Base-by-base conservation (phyloP, 2,113 vertebrate species). In the Asarcornis scutulata region DNA sequence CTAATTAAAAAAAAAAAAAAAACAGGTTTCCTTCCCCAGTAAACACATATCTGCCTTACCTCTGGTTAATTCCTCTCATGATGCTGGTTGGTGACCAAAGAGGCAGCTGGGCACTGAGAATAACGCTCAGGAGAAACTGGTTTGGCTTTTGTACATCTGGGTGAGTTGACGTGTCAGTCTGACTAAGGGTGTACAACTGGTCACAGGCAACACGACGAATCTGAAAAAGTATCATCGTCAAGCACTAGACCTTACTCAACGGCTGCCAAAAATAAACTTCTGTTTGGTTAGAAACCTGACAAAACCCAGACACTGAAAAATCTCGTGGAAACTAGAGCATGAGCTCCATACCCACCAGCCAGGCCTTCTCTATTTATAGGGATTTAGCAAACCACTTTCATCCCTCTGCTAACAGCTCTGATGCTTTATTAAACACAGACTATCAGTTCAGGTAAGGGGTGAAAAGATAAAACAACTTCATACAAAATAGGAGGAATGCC, bases 51-150 rank as follows among this genome's bases (percentile, higher is more conserved):
- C 13, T 66, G 66, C 53, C 86, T 89, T 94, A 99, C 99, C 99
- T 99, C 97, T 99, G 99, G 97, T 99, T 99, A 97, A 99, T 98
- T 56, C 99, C 99, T 96, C 99, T 99, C 99, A 99, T 99, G 73
- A 99, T 98, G 80, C 99, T 99, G 36, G 99, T 99, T 16, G 99
- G 99, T 89, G 99, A 99, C 99, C 99, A 99, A 34, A 99, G 98
- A 3, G 99, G 99, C 91, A 99, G 98, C 97, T 99, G 99, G 27
- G 99, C 99, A 2, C 98, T 98, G 18, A 99, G 98, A 84, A 99
- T 96, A 71, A 99, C 99, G 0, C 98, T 98, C 11, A 99, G 97
- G 50, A 99, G 98, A 97, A 99, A 99, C 69, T 99, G 98, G 94
- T 99, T 99, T 94, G 99, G 98, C 90, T 99, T 99, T 82, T 99